Evolutionary conservation across 2,797 vertebrate genomes (phyloP), one percentile per base, ranked within the genome.

Genomic region (Peromyscus melanophrys): DNA sequence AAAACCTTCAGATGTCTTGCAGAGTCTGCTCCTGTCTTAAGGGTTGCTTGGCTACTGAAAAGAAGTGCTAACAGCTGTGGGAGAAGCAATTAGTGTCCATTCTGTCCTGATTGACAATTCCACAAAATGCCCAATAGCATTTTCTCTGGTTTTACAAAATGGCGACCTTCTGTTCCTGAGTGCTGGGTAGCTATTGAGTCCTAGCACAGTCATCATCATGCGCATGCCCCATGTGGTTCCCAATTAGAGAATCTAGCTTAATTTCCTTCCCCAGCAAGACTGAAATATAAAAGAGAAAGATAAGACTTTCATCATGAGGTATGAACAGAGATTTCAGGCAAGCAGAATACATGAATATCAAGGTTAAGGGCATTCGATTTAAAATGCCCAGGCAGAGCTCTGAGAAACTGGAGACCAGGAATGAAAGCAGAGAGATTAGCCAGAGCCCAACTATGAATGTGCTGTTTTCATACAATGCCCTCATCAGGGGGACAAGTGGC

Each of bases 31-130:
- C 88, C 91, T 96, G 92, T 97, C 95, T 97, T 97, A 88, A 96
- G 96, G 88, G 95, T 97, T 97, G 73, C 93, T 96, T 94, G 96
- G 93, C 93, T 97, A 95, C 96, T 61, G 78, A 97, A 92, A 92
- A 97, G 78, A 76, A 97, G 98, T 97, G 97, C 95, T 96, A 98
- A 97, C 98, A 98, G 97, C 98, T 98, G 98, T 97, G 85, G 84
- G 92, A 97, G 82, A 96, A 98, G 97, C 97, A 98, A 98, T 98
- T 98, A 98, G 97, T 95, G 98, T 97, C 97, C 97, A 96, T 98
- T 98, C 97, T 98, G 77, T 95, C 91, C 96, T 97, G 97, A 97
- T 96, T 97, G 97, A 97, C 97, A 98, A 97, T 97, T 96, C 93
- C 97, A 37, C 89, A 94, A 96, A 97, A 97, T 86, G 92, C 98